Evolutionary conservation across 2,797 vertebrate genomes (phyloP).

Genomic region (Pterois miles): DNA sequence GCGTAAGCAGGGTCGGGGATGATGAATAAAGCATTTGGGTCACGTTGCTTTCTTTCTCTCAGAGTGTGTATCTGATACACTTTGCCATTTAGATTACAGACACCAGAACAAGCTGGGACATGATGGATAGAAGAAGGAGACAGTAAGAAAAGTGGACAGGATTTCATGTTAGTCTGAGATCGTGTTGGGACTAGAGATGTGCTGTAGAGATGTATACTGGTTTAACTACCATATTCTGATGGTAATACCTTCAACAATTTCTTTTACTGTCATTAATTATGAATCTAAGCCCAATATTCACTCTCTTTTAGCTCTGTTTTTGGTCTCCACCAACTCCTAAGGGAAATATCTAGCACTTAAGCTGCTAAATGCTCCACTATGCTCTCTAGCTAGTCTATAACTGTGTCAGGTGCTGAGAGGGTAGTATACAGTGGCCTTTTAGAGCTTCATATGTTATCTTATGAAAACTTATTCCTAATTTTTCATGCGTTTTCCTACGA

Average conservation of each 20-base stretch:
- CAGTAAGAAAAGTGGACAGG: neutral
- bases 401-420: neutral
- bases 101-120: neutral
- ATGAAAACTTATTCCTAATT: no score
- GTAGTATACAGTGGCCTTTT: neutral
- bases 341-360: neutral
- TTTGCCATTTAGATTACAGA: conserved; percentile 46
- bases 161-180: conserved; percentile 6
- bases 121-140: conserved; percentile 5
- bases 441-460: neutral
- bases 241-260: neutral
- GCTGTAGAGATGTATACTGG: neutral
- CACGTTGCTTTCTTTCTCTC: conserved; percentile 52
- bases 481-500: no score
- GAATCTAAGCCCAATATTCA: neutral
- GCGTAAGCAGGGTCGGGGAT: conserved; percentile 36
- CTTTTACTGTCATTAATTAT: neutral
- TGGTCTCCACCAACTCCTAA: neutral
- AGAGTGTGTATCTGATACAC: conserved; percentile 49
- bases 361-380: neutral
- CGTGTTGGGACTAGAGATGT: neutral
- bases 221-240: neutral
- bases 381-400: neutral
- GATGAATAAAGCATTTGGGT: conserved; percentile 71
- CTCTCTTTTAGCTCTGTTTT: neutral